These are phyloP conservation scores for Cryptosula pallasiana DNA, from an alignment of 2,888 invertebrate species.

Conservation along the genomic window DNA sequence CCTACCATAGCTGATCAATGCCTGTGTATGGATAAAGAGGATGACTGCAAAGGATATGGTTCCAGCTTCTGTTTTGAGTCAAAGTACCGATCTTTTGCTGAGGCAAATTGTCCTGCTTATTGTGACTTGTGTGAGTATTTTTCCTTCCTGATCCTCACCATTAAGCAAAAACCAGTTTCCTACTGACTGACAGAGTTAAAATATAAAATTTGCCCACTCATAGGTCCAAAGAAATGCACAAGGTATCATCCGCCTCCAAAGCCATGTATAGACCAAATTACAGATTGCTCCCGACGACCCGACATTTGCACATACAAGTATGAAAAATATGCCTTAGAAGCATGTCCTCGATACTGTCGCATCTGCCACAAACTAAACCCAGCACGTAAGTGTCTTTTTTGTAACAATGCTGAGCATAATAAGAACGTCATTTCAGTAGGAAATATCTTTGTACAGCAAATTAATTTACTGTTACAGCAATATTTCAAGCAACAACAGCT, in stretches of 20 bases:
- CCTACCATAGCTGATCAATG: neutral
- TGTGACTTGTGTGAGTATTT: neutral
- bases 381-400: neutral
- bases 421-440: no score
- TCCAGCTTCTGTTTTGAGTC: neutral
- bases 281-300: neutral
- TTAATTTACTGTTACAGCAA: neutral
- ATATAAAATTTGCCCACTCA: no score
- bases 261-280: neutral
- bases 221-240: neutral
- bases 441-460: neutral
- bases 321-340: neutral
- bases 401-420: no score
- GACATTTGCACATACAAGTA: neutral
- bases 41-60: neutral
- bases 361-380: neutral
- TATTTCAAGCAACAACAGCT: slow-evolving; percentile 5
- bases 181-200: no score
- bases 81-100: neutral
- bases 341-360: neutral
- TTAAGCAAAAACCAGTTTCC: no score
- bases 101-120: neutral
- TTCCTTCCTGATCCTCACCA: no score
- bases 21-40: neutral
- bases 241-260: neutral